A percentile compares a stretch with the other conserved stretches of the same genome.
Evolutionary conservation across 2,888 invertebrate genomes (phyloP).

Genomic region (Chorisops tibialis): DNA sequence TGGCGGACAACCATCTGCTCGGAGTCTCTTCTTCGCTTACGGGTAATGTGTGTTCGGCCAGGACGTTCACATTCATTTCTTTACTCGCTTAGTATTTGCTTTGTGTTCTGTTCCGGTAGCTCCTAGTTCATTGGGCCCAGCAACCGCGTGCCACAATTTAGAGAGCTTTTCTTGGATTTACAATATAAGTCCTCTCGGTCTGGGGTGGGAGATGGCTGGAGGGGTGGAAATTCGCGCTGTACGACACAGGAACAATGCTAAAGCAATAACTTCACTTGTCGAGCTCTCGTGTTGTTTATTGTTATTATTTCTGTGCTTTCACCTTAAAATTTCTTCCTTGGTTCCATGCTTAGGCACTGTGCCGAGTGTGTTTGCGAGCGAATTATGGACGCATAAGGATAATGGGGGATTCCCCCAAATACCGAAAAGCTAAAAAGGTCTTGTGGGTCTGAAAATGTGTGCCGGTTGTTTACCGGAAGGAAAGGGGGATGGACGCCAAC

Average conservation of each 20-base stretch:
- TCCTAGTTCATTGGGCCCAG: not conserved
- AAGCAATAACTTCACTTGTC: slow-evolving; percentile 31
- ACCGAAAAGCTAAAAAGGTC: slow-evolving; percentile 5
- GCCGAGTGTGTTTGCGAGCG: slow-evolving; percentile 11
- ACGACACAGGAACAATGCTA: slow-evolving; percentile 26
- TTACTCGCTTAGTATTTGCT: not conserved
- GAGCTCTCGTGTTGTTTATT: slow-evolving; percentile 29
- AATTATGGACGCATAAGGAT: slow-evolving; percentile 7
- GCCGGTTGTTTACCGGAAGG: not conserved
- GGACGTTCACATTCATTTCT: slow-evolving; percentile 26
- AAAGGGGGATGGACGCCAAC: no score
- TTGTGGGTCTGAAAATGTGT: not conserved
- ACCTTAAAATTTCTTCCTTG: slow-evolving; percentile 21
- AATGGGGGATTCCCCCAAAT: not conserved
- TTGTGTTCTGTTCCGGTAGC: slow-evolving; percentile 6
- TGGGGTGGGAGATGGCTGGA: not conserved
- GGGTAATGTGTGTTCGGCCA: slow-evolving; percentile 23
- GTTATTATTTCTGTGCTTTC: slow-evolving; percentile 32
- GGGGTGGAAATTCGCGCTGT: not conserved
- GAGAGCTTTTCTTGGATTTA: slow-evolving; percentile 21
- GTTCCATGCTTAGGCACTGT: not conserved
- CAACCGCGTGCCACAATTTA: slow-evolving; percentile 21
- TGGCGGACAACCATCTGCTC: not conserved
- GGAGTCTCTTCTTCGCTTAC: not conserved
- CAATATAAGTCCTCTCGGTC: not conserved